Evolutionary conservation across 1,140 invertebrate genomes (phyloP).

Genomic region (Cephus cinctus): DNA sequence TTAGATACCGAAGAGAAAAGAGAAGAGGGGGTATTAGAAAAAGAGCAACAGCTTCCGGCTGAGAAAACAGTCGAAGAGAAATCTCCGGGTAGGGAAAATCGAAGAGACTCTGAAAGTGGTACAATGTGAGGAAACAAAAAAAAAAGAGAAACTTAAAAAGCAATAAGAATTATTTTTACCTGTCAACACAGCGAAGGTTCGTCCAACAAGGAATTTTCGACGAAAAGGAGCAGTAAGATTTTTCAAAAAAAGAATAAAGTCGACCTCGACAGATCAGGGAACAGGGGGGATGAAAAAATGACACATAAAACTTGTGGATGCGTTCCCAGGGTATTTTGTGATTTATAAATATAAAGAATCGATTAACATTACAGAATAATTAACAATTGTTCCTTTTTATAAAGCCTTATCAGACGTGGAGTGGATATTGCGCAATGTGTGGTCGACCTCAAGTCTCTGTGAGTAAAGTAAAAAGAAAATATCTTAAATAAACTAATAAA

Average conservation of each 20-base stretch:
- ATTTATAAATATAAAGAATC: too few species aligned
- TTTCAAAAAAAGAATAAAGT: conserved; percentile 4
- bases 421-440: too few species aligned
- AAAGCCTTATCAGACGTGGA: too few species aligned
- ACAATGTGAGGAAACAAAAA: neutral
- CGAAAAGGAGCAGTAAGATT: neutral
- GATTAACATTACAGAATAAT: too few species aligned
- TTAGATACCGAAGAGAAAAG: neutral
- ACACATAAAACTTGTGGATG: neutral
- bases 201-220: neutral
- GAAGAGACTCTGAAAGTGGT: neutral
- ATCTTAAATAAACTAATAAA: too few species aligned
- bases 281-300: neutral
- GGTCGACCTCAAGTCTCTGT: too few species aligned
- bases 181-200: neutral
- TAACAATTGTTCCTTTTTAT: too few species aligned
- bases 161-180: neutral
- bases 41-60: neutral
- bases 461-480: too few species aligned
- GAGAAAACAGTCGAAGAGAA: neutral
- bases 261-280: neutral
- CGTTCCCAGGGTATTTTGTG: neutral
- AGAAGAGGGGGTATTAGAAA: neutral
- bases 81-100: neutral
- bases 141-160: neutral